These are phyloP conservation scores for Celastrina argiolus DNA, from an alignment of 2,888 invertebrate species.

Conservation along the genomic window DNA sequence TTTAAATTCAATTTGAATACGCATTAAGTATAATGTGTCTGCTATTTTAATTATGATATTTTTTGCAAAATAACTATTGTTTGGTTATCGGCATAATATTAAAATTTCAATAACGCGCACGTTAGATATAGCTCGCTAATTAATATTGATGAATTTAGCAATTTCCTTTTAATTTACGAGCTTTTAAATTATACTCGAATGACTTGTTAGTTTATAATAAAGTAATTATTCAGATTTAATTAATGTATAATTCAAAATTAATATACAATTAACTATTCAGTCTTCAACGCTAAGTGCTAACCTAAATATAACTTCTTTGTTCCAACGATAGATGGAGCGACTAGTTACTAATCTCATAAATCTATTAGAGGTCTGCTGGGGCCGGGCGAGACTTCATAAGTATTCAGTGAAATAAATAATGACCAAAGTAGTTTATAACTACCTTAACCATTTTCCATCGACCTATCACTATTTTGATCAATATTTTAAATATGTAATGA, in stretches of 20 bases:
- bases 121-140: not conserved
- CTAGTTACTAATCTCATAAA: not conserved
- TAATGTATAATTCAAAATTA: not conserved
- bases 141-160: not conserved
- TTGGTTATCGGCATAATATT: not conserved
- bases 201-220: not conserved
- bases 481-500: not conserved
- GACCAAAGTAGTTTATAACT: not conserved
- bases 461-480: no score
- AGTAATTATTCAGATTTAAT: not conserved
- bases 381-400: not conserved
- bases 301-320: not conserved
- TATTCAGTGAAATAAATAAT: conserved; percentile 10
- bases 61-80: not conserved
- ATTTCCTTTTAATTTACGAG: not conserved
- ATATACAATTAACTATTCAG: not conserved
- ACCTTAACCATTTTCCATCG: no score
- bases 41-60: not conserved
- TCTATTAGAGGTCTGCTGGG: not conserved
- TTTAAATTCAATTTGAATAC: not conserved
- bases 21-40: not conserved
- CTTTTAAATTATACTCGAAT: not conserved
- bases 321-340: conserved; percentile 7
- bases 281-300: not conserved
- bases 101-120: not conserved